phyloP scores from a whole-genome alignment of 2,797 vertebrate genomes.

The Vespertilio murinus region DNA sequence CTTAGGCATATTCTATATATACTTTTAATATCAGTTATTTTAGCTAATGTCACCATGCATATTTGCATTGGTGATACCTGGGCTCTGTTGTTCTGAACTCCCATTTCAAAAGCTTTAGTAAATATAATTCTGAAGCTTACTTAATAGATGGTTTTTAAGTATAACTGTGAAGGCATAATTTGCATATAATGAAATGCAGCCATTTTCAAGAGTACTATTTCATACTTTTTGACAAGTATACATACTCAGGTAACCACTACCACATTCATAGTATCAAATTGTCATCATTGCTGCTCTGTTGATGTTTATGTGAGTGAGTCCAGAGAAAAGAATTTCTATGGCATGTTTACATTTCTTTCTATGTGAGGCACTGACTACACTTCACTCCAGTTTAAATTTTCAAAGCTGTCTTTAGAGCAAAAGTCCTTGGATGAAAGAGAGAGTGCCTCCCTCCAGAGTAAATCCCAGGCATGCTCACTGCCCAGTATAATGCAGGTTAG shows the following conservation, averaged over 20 bases:
- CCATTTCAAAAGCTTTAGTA: not conserved
- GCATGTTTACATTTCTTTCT: not conserved
- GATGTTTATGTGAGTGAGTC: not conserved
- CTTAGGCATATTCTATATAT: not conserved
- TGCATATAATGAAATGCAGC: not conserved
- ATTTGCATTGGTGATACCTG: not conserved
- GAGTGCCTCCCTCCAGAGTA: not conserved
- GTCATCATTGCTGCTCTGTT: not conserved
- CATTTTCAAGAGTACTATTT: not conserved
- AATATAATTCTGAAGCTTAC: not conserved
- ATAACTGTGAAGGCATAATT: not conserved
- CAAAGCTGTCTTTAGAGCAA: not conserved
- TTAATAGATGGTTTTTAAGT: not conserved
- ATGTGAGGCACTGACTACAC: not conserved
- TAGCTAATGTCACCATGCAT: not conserved
- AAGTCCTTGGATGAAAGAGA: not conserved
- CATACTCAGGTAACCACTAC: not conserved
- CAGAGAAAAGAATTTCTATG: not conserved
- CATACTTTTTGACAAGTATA: not conserved
- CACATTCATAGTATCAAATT: not conserved
- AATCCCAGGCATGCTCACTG: not conserved
- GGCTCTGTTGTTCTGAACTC: not conserved
- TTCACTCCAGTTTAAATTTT: not conserved
- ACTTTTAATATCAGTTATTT: not conserved
- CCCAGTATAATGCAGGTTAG: not conserved